Percentiles rank a stretch among this genome's conserved stretches.
Evolutionary conservation across 2,888 invertebrate species (phyloP).

Genomic region (Pterobdella sp.): DNA sequence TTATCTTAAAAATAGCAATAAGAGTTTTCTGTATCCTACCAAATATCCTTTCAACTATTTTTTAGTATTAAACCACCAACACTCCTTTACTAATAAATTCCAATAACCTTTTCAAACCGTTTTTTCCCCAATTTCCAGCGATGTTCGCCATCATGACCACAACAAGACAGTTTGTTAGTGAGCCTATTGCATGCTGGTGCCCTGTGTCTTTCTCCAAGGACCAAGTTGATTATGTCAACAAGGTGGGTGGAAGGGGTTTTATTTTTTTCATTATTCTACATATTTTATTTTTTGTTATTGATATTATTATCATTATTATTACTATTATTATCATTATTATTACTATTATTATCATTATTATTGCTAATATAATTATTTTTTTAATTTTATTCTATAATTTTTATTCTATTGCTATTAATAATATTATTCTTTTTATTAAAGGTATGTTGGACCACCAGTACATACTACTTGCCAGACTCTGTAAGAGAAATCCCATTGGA

Average conservation of each 20-base stretch:
- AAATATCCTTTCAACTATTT: too few species aligned
- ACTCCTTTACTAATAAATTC: too few species aligned
- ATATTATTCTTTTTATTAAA: slow-evolving; percentile 48
- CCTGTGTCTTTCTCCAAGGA: slow-evolving; percentile 36
- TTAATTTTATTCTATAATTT: background rate
- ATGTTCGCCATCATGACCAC: slow-evolving; percentile 31
- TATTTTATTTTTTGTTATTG: background rate
- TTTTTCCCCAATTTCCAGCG: background rate
- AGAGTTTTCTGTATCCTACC: too few species aligned
- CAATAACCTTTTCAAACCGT: too few species aligned
- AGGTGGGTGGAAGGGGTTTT: slow-evolving; percentile 40
- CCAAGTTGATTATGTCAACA: slow-evolving; percentile 36
- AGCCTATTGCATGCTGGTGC: slow-evolving; percentile 38
- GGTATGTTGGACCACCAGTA: slow-evolving; percentile 55
- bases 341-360: background rate
- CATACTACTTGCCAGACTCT: slow-evolving; percentile 51
- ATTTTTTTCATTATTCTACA: background rate
- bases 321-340: background rate
- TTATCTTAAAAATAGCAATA: too few species aligned
- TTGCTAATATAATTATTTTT: background rate
- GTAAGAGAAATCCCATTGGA: slow-evolving; percentile 35
- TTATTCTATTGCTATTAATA: slow-evolving; percentile 7
- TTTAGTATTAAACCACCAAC: too few species aligned
- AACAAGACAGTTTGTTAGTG: slow-evolving; percentile 35
- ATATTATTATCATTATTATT: background rate